Evolutionary conservation across 30 jellyfish, hydroid and myxozoan species (phyloP).

Genomic region (Mastigias papua): DNA sequence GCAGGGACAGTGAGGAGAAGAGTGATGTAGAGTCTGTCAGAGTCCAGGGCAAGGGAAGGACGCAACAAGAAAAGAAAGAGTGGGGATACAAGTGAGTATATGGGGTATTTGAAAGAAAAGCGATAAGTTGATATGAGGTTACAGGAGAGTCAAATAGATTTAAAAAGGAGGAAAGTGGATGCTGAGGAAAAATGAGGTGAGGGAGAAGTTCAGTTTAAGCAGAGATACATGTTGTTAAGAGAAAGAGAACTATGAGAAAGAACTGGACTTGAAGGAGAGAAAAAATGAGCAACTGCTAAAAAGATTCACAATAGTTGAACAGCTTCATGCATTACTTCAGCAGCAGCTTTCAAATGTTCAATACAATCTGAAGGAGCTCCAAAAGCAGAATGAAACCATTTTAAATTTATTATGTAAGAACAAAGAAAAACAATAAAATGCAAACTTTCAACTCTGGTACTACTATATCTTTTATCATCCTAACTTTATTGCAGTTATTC

Average conservation of each 20-base stretch:
- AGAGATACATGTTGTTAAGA: slow-evolving; percentile 11
- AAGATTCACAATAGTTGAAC: background rate
- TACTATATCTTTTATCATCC: no score
- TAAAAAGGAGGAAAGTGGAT: slow-evolving; percentile 20
- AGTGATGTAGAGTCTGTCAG: background rate
- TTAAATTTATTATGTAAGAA: no score
- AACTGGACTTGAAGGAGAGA: background rate
- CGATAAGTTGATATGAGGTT: background rate
- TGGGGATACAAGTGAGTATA: slow-evolving; percentile 33
- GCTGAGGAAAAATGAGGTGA: background rate
- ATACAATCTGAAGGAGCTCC: no score
- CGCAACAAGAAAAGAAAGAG: no score
- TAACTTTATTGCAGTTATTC: no score
- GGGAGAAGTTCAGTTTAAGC: background rate
- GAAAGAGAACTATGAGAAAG: slow-evolving; percentile 12
- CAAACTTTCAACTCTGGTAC: no score
- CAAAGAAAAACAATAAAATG: no score
- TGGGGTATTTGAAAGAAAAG: slow-evolving; percentile 8
- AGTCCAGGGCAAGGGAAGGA: background rate
- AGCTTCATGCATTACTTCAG: background rate
- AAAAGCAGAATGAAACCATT: no score
- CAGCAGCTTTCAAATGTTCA: background rate
- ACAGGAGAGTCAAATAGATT: background rate
- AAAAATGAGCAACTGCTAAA: background rate
- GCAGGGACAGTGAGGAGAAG: slow-evolving; percentile 11